Base-by-base conservation (phyloP, 1,140 invertebrate genomes). In the Bradynema listronoti region DNA sequence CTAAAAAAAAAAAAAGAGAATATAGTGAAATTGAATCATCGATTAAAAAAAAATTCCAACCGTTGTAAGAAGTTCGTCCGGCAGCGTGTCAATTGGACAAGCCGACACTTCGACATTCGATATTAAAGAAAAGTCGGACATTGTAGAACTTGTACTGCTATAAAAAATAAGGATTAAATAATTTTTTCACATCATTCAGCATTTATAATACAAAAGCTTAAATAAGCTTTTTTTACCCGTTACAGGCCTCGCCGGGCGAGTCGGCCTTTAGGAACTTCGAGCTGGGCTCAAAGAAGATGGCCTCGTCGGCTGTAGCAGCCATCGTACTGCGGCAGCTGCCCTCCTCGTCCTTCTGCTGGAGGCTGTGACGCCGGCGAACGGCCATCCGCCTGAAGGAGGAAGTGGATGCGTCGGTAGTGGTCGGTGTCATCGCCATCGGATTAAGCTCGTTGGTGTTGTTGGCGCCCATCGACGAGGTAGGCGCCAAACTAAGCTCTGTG, bases 291-390 rank as follows among this genome's bases (percentile, higher is more conserved):
- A n/a, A n/a, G 34, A 45, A 66, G 1, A 59, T 45, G 4, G 65
- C 66, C 46, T 74, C 72, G 47, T 74, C 72, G 5, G 75, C 72
- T 6, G 72, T 74, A 16, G 72, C 75, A 7, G 72, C 72, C 19
- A 74, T 29, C 11, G 58, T 68, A 36, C 61, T 69, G 39, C 61
- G 53, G 50, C 75, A 74, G 36, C 54, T 56, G 4, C 34, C 63
- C n/a, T 76, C 73, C 14, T 73, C 73, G n/a, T 68, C 63, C 42
- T 77, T 65, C 27, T 51, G 53, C 41, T 76, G 59, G 4, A 61
- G 41, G 22, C 49, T 61, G 30, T 61, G 59, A n/a, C 59, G 29
- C 49, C 49, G 32, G n/a, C 59, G 51, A 29, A 61, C 56, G n/a
- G 59, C 56, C n/a, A 55, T n/a, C 56, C 30, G 29, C 24, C 27